phyloP scores from a whole-genome alignment of 2,113 vertebrate genomes.

The Heterotilapia buettikoferi region DNA sequence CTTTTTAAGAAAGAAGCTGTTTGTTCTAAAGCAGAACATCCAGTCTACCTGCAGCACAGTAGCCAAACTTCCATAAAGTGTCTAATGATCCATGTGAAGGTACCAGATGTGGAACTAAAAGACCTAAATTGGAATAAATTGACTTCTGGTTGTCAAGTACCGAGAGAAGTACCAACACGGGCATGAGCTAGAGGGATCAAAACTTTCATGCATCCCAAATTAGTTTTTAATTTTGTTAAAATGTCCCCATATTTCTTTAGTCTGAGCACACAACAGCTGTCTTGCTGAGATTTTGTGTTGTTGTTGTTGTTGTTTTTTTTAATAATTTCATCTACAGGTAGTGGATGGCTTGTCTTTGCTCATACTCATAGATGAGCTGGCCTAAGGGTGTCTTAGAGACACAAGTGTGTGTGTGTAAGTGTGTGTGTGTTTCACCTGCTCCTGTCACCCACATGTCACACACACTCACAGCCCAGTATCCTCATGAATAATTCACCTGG shows the following conservation, averaged over 20 bases:
- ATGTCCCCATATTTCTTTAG: not conserved
- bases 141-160: not conserved
- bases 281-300: not conserved
- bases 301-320: not conserved
- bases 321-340: slow-evolving; percentile 50
- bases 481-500: slow-evolving; percentile 64
- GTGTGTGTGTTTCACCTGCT: slow-evolving; percentile 20
- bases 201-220: not conserved
- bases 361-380: slow-evolving; percentile 27
- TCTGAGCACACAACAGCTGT: not conserved
- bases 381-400: slow-evolving; percentile 14
- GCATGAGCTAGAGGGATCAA: not conserved
- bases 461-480: slow-evolving; percentile 7
- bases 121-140: not conserved
- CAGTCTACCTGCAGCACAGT: not conserved
- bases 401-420: not conserved
- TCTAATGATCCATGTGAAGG: not conserved
- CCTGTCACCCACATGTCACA: slow-evolving; percentile 3
- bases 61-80: not conserved
- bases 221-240: not conserved
- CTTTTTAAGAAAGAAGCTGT: not conserved
- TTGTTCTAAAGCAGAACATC: not conserved
- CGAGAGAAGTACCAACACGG: not conserved
- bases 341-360: slow-evolving; percentile 16
- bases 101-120: not conserved